Evolutionary conservation across 2,797 vertebrate genomes (phyloP), one percentile per base, ranked within the genome.

Genomic region (Phrynocephalus guinanensis): DNA sequence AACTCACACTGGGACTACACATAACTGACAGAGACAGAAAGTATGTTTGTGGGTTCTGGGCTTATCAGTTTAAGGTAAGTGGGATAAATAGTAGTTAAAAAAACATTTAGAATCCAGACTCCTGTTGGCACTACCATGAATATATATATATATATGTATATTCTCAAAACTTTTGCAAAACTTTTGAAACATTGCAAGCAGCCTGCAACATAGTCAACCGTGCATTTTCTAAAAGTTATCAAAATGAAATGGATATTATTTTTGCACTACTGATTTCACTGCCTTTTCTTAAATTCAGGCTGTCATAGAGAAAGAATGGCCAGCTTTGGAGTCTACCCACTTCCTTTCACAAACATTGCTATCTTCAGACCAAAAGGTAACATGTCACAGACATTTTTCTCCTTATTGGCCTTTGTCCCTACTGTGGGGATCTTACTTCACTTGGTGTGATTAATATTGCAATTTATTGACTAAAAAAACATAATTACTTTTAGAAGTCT

Each of bases 401-500:
- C 90, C 80, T 93, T 92, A 93, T 95, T 93, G 13, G 91, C 95
- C 92, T 95, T 93, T 95, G 89, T 94, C 96, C 90, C n/a, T 95
- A 95, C 93, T 92, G 95, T 91, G 91, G 95, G 95, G 93, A 96
- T 96, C 94, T 56, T 93, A 93, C 94, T 96, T 6, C 91, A 93
- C 94, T 92, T 88, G 90, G 89, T 70, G 90, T 97, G 97, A 98
- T 98, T 98, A 97, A 98, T 98, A 97, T 8, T 96, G 91, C 94
- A 96, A 97, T 98, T 95, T 97, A 98, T 97, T 98, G 96, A 95
- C 96, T 97, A 95, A 94, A 97, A 98, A 98, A 98, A 97, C 96
- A 97, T 95, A 94, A 97, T 97, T 97, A 97, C 96, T 97, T 98
- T 97, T 96, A 97, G 94, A 97, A 96, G 96, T 94, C 96, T 95